Evolutionary conservation across 2,113 vertebrate genomes (phyloP), one percentile per base, ranked within the genome.

Genomic region (Sander vitreus): DNA sequence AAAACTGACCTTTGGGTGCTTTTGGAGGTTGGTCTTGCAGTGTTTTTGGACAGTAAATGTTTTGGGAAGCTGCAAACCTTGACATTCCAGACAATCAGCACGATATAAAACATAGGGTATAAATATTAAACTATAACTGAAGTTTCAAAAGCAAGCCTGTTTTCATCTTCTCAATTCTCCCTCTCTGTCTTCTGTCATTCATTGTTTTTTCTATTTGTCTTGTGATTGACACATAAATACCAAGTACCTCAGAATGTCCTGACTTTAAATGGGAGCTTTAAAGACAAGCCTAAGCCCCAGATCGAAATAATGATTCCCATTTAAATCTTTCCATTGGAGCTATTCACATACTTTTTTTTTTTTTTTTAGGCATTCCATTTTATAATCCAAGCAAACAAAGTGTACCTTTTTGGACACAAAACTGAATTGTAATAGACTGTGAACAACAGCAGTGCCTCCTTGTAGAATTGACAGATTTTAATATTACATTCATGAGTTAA

Each of bases 401-500:
- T 21, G 5, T 14, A 11, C 12, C 14, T 18, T 21, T 14, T 8
- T 54, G 16, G 73, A 18, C 50, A 36, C 43, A 69, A 65, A 25
- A 23, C 8, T 12, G 50, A 36, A 21, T 9, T 64, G 25, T 47
- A 3, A 30, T 4, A 25, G 5, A 36, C 15, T 14, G 2, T 59
- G 5, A 67, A 50, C 60, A 39, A 5, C 36, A 81, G n/a, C 53
- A 33, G n/a, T 12, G 16, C 21, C 64, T 67, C 30, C 43, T 53
- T 57, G 53, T 75, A 5, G 54, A 39, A 59, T 6, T 6, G 27
- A 27, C 27, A 48, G 19, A 9, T 67, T 76, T 71, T 27, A 48
- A 65, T 43, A 69, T 53, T 43, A 13, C 21, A 55, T 43, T 73
- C 15, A 43, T 39, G 5, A 68, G 57, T 8, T 51, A 70, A 75